Percentiles rank a stretch among this genome's conserved stretches.
Evolutionary conservation across 1,140 invertebrate species (phyloP).

Genomic region (Watersipora subatra): DNA sequence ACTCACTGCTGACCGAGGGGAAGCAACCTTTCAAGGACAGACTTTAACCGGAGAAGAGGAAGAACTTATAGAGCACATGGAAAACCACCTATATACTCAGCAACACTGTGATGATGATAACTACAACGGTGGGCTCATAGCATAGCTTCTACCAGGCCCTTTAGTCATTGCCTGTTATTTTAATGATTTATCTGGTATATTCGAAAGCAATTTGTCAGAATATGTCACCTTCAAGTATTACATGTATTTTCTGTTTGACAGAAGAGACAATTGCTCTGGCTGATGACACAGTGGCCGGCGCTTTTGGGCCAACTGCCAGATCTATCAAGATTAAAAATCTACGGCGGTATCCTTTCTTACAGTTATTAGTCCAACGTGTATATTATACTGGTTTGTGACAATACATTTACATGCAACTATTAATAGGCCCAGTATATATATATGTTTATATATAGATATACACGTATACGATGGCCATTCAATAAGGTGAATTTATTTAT

Average conservation of each 20-base stretch:
- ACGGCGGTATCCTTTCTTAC: conserved; percentile 24
- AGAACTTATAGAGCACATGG: conserved; percentile 24
- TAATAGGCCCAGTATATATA: too few species aligned
- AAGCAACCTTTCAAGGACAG: too few species aligned
- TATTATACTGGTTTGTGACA: not conserved
- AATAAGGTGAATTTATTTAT: too few species aligned
- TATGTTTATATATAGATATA: too few species aligned
- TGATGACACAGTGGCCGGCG: conserved; percentile 30
- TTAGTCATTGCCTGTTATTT: too few species aligned
- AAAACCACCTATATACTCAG: conserved; percentile 21
- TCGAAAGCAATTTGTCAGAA: too few species aligned
- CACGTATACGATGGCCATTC: too few species aligned
- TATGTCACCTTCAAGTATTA: too few species aligned
- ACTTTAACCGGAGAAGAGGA: conserved; percentile 27
- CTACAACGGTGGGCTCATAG: not conserved
- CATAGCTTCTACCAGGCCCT: too few species aligned
- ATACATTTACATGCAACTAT: not conserved
- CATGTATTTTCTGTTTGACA: not conserved
- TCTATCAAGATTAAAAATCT: conserved; percentile 35
- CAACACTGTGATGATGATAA: not conserved
- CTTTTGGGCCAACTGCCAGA: conserved; percentile 31
- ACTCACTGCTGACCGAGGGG: too few species aligned
- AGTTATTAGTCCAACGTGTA: not conserved
- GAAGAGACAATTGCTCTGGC: conserved; percentile 23
- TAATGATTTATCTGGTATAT: too few species aligned